Conservation (phyloP, 1,140 invertebrate genomes). For the Sweltsa coloradensis region DNA sequence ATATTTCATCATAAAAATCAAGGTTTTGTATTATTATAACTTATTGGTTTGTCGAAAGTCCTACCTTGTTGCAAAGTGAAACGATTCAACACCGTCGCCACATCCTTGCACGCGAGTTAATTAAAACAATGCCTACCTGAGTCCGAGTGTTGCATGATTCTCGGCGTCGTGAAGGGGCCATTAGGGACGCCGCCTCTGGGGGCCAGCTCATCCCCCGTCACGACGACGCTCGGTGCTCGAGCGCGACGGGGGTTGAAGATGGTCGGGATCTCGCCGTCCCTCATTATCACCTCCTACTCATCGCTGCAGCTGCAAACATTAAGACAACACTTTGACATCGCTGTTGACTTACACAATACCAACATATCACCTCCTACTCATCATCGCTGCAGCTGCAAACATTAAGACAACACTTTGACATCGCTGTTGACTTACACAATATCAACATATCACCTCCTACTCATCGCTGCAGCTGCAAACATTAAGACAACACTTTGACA, state of each 20-base stretch:
- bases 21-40: neutral
- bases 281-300: too few species aligned
- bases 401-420: too few species aligned
- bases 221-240: slow-evolving; percentile 54
- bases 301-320: too few species aligned
- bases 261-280: slow-evolving; percentile 55
- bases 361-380: too few species aligned
- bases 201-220: slow-evolving; percentile 46
- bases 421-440: too few species aligned
- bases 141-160: slow-evolving; percentile 38
- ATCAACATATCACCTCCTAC: too few species aligned
- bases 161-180: slow-evolving; percentile 34
- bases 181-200: slow-evolving; percentile 33
- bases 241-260: slow-evolving; percentile 62
- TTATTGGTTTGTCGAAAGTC: neutral
- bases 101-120: neutral
- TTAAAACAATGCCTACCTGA: slow-evolving; percentile 24
- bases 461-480: too few species aligned
- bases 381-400: too few species aligned
- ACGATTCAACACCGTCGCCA: neutral
- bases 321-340: too few species aligned
- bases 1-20: slow-evolving; percentile 1
- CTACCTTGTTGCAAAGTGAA: neutral
- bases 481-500: too few species aligned
- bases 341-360: too few species aligned